Evolutionary conservation across 2,113 vertebrate species (phyloP), one percentile per base, ranked within the genome.

Genomic region (Canis aureus): DNA sequence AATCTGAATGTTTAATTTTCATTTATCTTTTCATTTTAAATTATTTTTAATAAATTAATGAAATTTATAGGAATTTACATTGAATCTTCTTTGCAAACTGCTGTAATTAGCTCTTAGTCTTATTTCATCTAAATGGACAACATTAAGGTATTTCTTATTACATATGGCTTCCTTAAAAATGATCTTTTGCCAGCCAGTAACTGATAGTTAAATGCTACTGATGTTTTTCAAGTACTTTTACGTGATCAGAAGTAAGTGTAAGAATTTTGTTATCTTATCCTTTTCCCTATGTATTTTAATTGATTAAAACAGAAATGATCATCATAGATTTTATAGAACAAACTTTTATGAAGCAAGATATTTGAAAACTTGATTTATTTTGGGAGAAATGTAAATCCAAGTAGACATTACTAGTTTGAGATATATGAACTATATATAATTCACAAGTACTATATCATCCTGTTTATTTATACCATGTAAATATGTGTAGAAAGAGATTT

Each of bases 311-410:
- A 23, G 8, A 95, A 95, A 20, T 90, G 22, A 32, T 96, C 59
- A 67, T 60, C 62, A 69, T 2, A 82, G 35, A 88, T 96, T 38
- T 96, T 94, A 2, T 81, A 35, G 17, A 87, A 90, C 8, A 64
- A 81, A 20, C 15, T 85, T 88, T 73, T 88, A 13, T 82, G 84
- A 81, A 80, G 19, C 66, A 97, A 4, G 0, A 32, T 88, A 19
- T 91, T 92, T 91, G 53, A 92, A 97, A 62, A 88, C 49, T 79
- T 74, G 8, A 95, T 84, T 90, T 91, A 82, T 97, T 97, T 91
- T 67, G 51, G 19, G 22, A 92, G 20, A 66, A 69, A 94, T 69
- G 57, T 86, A 20, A 94, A 55, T 94, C 35, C 32, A 87, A 89
- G 43, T 43, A 60, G 25, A 69, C 15, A 3, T 51, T 79, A 74